Base-by-base conservation (phyloP, 2,797 vertebrate species). In the Falco rusticolus region DNA sequence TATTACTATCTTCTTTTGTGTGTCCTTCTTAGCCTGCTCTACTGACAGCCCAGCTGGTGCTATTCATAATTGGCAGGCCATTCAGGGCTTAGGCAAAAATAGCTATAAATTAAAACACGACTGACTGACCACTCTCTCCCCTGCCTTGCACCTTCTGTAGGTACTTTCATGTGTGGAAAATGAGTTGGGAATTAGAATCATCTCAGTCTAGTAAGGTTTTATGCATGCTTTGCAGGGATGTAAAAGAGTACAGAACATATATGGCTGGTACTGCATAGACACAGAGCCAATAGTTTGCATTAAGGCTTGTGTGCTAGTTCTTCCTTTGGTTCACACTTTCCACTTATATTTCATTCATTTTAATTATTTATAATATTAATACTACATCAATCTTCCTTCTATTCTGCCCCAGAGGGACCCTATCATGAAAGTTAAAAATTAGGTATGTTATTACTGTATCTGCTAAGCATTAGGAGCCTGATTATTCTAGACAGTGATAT, bases 101-200 rank as follows among this genome's bases (percentile, higher is more conserved):
- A 96, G 96, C 89, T 92, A 66, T 93, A 91, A 96, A 97, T 95
- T 96, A 95, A 95, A 95, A 72, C 87, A 97, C 68, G 90, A 97
- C 63, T 95, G 92, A 97, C 87, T 96, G 96, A 95, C 94, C 96
- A 92, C 69, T 84, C 93, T 94, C 90, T 97, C 94, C 90, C 96
- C 96, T 97, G 95, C 94, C 76, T 95, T 97, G 93, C 89, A 93
- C 94, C 95, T 97, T 97, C 96, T 96, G 93, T 96, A 89, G 94
- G 84, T 89, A 93, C 76, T 93, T 89, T 70, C 75, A 84, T 56
- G 87, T 96, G 89, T 95, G 82, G 87, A 87, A 94, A 92, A 89
- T 39, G 57, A 92, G 86, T 69, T 69, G 69, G 47, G 71, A 87
- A 91, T 94, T 70, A 56, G 78, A 87, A 82, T 54, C 10, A 60